Conservation (phyloP, 2,888 invertebrate species). For the Heliconius charithonia region DNA sequence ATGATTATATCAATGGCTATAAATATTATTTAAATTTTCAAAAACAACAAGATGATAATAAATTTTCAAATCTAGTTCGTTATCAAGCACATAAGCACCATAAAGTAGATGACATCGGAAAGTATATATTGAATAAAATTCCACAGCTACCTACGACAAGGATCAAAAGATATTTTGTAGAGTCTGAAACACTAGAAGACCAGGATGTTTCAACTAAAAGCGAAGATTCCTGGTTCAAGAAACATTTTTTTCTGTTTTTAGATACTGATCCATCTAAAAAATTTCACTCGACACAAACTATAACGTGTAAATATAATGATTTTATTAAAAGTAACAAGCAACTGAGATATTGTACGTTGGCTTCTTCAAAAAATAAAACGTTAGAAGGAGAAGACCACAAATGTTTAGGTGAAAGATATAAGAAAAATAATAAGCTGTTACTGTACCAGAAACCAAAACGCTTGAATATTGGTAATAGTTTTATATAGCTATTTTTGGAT, state of each 20-base stretch:
- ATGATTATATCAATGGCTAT: conserved; percentile 72
- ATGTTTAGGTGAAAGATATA: not conserved
- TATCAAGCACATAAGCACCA: conserved; percentile 77
- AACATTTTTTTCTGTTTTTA: conserved; percentile 68
- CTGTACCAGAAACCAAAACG: not conserved
- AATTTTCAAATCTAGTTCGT: conserved; percentile 67
- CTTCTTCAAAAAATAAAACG: not conserved
- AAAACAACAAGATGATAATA: conserved; percentile 60
- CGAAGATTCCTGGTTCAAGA: conserved; percentile 72
- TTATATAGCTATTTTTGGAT: not conserved
- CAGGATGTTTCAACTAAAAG: conserved; percentile 69
- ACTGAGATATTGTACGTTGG: not conserved
- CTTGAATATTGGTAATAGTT: not conserved
- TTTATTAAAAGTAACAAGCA: not conserved
- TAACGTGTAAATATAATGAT: conserved; percentile 56
- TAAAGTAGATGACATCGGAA: conserved; percentile 75
- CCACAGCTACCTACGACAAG: conserved; percentile 57
- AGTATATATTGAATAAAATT: conserved; percentile 69
- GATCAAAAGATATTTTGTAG: conserved; percentile 58
- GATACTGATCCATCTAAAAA: conserved; percentile 65
- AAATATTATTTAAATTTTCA: conserved; percentile 72
- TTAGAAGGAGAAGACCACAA: not conserved
- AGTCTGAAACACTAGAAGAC: conserved; percentile 61
- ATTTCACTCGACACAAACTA: conserved; percentile 64
- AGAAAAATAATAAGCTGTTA: not conserved